phyloP scores from a whole-genome alignment of 2,797 vertebrate genomes.

The Eidolon dupreanum region DNA sequence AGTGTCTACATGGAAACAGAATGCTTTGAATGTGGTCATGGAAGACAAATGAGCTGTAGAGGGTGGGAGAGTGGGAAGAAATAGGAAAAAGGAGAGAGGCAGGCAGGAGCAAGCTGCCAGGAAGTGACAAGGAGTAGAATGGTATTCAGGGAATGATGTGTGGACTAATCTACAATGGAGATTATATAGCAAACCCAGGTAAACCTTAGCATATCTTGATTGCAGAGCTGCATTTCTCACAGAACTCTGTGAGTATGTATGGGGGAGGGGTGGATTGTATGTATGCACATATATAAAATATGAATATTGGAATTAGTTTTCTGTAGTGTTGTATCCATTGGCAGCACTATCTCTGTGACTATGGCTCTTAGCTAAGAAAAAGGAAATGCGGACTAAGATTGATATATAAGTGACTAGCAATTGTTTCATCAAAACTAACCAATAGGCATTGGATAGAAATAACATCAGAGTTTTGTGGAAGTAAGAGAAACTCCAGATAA shows the following conservation, averaged over 20 bases:
- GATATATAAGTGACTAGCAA: neutral
- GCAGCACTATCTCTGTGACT: neutral
- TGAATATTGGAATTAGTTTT: neutral
- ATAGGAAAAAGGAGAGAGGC: neutral
- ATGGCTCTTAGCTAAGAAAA: neutral
- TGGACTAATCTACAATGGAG: neutral
- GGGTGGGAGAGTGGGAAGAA: neutral
- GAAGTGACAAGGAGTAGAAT: neutral
- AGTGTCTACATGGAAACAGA: neutral
- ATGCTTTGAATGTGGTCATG: neutral
- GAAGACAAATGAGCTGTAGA: neutral
- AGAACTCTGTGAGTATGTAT: too few relatives aligned
- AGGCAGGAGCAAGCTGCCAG: neutral
- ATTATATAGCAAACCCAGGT: neutral
- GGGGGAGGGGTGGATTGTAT: neutral
- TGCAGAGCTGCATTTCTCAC: accelerated
- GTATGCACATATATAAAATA: neutral
- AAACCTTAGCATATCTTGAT: neutral
- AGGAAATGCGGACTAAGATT: neutral
- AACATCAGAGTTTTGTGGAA: neutral
- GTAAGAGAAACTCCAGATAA: neutral
- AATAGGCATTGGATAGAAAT: neutral
- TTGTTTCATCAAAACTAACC: neutral
- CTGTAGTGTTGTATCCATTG: neutral
- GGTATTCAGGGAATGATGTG: neutral